Base-by-base conservation (phyloP, 2,888 invertebrate species). In the Dorcus parallelipipedus region DNA sequence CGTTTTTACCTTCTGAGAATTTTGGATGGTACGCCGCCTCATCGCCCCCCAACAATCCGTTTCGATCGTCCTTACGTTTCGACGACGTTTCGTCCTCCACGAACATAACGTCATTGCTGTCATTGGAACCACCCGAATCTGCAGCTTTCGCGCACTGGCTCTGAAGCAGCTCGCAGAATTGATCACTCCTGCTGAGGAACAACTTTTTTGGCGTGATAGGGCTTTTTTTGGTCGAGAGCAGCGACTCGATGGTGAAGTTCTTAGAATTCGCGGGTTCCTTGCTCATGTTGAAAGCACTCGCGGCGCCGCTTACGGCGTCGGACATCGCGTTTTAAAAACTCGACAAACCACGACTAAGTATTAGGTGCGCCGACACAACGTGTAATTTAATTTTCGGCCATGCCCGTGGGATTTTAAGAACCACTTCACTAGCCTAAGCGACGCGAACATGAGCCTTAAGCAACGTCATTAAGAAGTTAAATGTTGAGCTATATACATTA, bases 181-280 rank as follows among this genome's bases (percentile, higher is more conserved):
- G 3, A 7, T 33, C 26, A 33, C 26, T 33, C 1, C 26, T 33
- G 26, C 26, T 33, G 3, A 33, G 26, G 7, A 47, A 51, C 38
- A 40, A 20, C 38, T 48, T 41, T n/a, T 9, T 42, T 9, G n/a
- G 33, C 45, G 45, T 23, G 41, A 7, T 5, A 8, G 20, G 20
- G 42, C n/a, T 48, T 49, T 53, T 52, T 14, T 47, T 41, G 49
- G 52, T 51, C 4, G 70, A 66, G 38, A 73, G 64, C 33, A 75
- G 62, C 1, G 75, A 72, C 53, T 75, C 75, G 10, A 75, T 75
- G 2, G 71, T 69, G 62, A 75, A 75, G 54, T 66, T 73, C 45
- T 68, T 71, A 1, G 69, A 67, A 49, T 69, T 71, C 51, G 47
- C 10, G 1, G 26, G 40, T 6, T 59, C 59, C 17, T 43, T 52